Evolutionary conservation across 2,888 invertebrate genomes (phyloP).

Genomic region (Pristionchus maxplancki): DNA sequence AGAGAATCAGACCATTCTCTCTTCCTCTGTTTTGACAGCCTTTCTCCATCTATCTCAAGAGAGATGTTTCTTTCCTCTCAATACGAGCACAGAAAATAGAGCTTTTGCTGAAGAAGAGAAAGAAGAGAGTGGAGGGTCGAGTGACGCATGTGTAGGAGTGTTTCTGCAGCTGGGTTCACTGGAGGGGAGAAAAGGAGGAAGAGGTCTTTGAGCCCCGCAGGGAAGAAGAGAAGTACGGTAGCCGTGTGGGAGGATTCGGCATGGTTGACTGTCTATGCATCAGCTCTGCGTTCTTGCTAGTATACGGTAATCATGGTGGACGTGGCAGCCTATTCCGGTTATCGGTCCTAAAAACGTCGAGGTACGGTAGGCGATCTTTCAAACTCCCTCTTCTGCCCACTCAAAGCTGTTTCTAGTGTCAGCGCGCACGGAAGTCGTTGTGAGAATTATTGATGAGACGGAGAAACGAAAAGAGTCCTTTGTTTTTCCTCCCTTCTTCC

Average conservation of each 20-base stretch:
- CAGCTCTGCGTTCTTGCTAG: too few relatives aligned
- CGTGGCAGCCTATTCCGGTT: too few relatives aligned
- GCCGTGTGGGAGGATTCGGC: too few relatives aligned
- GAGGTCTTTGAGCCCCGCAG: slow-evolving; percentile 1
- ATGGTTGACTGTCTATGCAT: not conserved
- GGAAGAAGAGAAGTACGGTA: not conserved
- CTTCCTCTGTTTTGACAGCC: slow-evolving; percentile 44
- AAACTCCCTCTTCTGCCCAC: not conserved
- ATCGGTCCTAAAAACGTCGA: too few relatives aligned
- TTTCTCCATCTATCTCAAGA: not conserved
- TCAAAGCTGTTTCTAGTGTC: slow-evolving; percentile 26
- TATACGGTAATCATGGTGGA: not conserved
- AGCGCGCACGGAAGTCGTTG: not conserved
- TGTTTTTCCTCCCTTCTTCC: slow-evolving; percentile 10
- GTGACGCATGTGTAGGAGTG: slow-evolving; percentile 18
- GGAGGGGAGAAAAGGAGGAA: not conserved
- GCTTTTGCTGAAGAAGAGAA: not conserved
- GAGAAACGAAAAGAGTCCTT: not conserved
- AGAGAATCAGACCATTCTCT: not conserved
- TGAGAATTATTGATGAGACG: slow-evolving; percentile 6
- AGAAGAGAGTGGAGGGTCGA: not conserved
- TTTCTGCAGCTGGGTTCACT: slow-evolving; percentile 40
- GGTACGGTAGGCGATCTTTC: not conserved
- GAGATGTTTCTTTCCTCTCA: slow-evolving; percentile 17
- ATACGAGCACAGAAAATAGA: not conserved